A percentile compares a stretch with the other conserved stretches of the same genome.
Evolutionary conservation across 2,113 vertebrate genomes (phyloP).

Genomic region (Tachysurus vachellii): DNA sequence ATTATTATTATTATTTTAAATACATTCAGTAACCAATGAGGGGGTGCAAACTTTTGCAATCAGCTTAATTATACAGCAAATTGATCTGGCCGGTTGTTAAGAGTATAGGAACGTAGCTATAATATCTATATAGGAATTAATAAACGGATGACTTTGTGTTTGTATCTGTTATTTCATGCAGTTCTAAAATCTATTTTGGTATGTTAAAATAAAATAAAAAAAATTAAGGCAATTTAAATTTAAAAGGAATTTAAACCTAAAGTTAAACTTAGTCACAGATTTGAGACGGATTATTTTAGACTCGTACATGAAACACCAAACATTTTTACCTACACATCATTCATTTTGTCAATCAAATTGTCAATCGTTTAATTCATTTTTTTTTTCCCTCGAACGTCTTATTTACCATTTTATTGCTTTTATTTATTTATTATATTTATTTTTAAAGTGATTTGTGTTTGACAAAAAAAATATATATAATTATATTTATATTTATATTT

Average conservation of each 20-base stretch:
- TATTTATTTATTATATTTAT: background rate
- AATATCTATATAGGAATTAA: background rate
- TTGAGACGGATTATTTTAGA: background rate
- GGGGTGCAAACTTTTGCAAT: background rate
- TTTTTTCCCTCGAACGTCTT: background rate
- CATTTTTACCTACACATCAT: background rate
- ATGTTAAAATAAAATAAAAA: no score
- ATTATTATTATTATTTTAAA: background rate
- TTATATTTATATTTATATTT: background rate
- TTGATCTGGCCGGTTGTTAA: background rate
- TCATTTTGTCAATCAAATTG: slow-evolving; percentile 18
- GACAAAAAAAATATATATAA: background rate
- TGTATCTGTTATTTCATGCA: no score
- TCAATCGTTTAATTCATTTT: background rate
- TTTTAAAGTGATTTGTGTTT: slow-evolving; percentile 17
- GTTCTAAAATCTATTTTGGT: background rate
- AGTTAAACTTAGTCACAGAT: background rate
- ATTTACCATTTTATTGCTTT: slow-evolving; percentile 23
- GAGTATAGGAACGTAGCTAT: no score
- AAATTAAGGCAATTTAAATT: background rate
- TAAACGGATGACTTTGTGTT: background rate
- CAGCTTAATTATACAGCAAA: background rate
- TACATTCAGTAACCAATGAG: background rate
- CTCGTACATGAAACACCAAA: slow-evolving; percentile 33
- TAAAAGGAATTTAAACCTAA: background rate